A percentile compares a stretch with the other conserved stretches of the same genome.
These are phyloP conservation scores for Myzus persicae DNA, from an alignment of 1,140 invertebrate species.

Conservation along the genomic window DNA sequence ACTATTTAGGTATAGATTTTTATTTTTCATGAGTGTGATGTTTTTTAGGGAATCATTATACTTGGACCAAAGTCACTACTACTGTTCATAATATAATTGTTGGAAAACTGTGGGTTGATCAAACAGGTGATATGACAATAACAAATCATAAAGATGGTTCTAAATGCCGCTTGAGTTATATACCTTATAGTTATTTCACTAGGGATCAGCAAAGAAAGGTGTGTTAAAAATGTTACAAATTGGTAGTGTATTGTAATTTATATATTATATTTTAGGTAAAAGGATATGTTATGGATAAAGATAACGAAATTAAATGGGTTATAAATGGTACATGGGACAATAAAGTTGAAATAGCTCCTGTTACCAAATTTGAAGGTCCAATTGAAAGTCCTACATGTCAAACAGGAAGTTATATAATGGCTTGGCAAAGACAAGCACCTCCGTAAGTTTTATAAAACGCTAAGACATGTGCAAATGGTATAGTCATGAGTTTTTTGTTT, in stretches of 20 bases:
- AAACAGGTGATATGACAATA: constrained; percentile 99
- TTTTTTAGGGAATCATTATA: constrained; percentile 83
- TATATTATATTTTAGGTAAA: constrained; percentile 69
- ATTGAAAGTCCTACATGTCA: constrained; percentile 80
- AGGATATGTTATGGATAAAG: constrained; percentile 73
- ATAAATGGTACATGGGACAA: constrained; percentile 95
- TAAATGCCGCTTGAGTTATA: constrained; percentile 94
- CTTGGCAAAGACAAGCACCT: constrained; percentile 85
- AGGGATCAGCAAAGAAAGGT: constrained; percentile 86
- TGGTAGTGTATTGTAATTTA: not conserved
- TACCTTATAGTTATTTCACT: constrained; percentile 98
- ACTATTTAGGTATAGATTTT: constrained; percentile 6
- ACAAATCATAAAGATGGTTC: constrained; percentile 86
- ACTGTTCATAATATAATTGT: constrained; percentile 99
- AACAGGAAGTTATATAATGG: constrained; percentile 81
- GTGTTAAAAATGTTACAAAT: constrained; percentile 53
- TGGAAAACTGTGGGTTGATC: constrained; percentile 98
- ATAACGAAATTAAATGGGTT: constrained; percentile 76
- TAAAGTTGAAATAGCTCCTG: constrained; percentile 92
- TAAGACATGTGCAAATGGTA: not conserved
- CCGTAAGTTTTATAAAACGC: constrained; percentile 68
- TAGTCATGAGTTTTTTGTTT: not conserved
- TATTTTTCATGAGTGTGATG: not conserved
- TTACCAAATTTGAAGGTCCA: constrained; percentile 76
- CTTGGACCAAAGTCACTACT: constrained; percentile 97